A percentile compares a stretch with the other conserved stretches of the same genome.
These are phyloP conservation scores for Sarcophaga subvicina DNA, from an alignment of 2,888 invertebrate genomes.

Conservation along the genomic window DNA sequence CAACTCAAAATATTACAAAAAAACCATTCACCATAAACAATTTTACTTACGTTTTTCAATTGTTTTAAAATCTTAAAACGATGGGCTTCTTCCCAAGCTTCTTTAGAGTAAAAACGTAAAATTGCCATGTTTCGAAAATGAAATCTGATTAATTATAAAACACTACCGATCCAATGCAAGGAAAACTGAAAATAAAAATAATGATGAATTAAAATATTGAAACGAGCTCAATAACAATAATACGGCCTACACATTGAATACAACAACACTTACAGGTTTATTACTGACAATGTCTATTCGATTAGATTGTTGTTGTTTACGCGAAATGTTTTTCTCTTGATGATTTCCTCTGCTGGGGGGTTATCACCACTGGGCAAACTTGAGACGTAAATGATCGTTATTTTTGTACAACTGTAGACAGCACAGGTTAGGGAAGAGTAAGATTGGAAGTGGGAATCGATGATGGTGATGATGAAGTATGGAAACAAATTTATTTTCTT, in stretches of 20 bases:
- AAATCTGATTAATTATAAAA: not conserved
- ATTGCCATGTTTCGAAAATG: conserved; percentile 72
- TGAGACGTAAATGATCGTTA: conserved; percentile 32
- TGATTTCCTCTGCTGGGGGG: conserved; percentile 62
- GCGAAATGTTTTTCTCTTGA: not conserved
- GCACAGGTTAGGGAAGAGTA: not conserved
- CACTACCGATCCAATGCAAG: conserved; percentile 22
- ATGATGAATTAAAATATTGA: conserved; percentile 12
- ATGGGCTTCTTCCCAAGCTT: conserved; percentile 82
- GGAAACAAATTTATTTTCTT: conserved; percentile 18
- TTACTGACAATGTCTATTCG: not conserved
- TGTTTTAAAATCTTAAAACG: conserved; percentile 84
- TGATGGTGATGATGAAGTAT: conserved; percentile 20
- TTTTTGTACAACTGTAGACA: not conserved
- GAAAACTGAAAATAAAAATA: conserved; percentile 41
- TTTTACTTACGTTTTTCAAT: conserved; percentile 81
- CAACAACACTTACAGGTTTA: conserved; percentile 39
- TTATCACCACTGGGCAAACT: conserved; percentile 58
- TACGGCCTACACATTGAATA: conserved; percentile 25
- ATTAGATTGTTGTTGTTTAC: conserved; percentile 38
- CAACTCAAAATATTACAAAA: not conserved
- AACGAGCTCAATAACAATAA: conserved; percentile 25
- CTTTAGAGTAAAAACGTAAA: conserved; percentile 74
- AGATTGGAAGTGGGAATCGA: not conserved
- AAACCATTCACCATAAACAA: not conserved